Percentiles rank a stretch among this genome's conserved stretches.
phyloP scores from a whole-genome alignment of 2,113 vertebrate species.

The Acinonyx jubatus region DNA sequence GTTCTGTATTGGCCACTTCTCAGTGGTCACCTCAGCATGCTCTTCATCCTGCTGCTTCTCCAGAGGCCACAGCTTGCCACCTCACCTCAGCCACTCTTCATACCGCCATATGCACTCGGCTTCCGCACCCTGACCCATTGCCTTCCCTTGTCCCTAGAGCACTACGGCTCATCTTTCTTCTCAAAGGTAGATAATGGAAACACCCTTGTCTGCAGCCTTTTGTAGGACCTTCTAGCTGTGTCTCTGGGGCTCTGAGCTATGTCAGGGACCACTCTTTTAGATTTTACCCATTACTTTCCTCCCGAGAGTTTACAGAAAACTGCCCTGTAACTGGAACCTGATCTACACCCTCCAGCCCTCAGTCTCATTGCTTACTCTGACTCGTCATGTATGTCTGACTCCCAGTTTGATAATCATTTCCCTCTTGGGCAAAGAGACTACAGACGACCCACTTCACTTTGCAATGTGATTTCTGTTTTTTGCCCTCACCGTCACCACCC shows the following conservation, averaged over 20 bases:
- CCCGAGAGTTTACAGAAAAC: not conserved
- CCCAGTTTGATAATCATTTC: not conserved
- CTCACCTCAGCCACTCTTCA: not conserved
- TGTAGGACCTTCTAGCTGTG: fast-evolving
- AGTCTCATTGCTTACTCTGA: not conserved
- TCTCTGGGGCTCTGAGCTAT: not conserved
- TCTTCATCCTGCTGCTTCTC: not conserved
- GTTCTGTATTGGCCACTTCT: not conserved
- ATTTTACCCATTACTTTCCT: not conserved
- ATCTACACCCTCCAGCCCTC: not conserved
- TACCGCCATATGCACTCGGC: fast-evolving
- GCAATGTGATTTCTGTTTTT: not conserved
- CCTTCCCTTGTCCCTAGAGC: not conserved
- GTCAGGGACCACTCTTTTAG: not conserved
- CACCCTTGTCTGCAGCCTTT: not conserved
- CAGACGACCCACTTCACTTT: not conserved
- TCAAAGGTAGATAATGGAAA: not conserved
- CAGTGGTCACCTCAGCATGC: not conserved
- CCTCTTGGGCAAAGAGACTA: not conserved
- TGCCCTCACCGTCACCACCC: not conserved
- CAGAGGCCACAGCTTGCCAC: fast-evolving
- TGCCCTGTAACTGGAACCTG: not conserved
- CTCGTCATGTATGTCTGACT: not conserved
- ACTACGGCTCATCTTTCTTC: not conserved
- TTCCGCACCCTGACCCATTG: fast-evolving